A percentile compares a stretch with the other conserved stretches of the same genome.
Conservation (phyloP, 2,888 invertebrate species). For the Terebella lapidaria region DNA sequence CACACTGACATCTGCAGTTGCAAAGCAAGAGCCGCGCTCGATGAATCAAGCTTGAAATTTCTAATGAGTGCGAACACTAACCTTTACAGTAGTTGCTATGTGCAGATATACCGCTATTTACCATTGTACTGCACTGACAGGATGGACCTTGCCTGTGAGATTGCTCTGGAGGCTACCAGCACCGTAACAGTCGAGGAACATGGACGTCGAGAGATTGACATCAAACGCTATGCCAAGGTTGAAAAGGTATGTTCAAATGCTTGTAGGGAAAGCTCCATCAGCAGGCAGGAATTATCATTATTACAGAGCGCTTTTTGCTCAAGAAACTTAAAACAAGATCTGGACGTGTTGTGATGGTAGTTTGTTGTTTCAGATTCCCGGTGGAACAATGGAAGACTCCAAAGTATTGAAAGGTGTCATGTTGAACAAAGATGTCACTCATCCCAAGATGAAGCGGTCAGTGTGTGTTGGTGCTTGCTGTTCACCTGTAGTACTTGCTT, state of each 20-base stretch:
- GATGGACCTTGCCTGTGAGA: slow-evolving; percentile 87
- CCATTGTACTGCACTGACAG: no score
- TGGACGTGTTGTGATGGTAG: no score
- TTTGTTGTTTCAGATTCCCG: slow-evolving; percentile 89
- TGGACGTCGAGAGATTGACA: slow-evolving; percentile 90
- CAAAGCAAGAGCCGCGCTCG: no score
- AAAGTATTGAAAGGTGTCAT: slow-evolving; percentile 89
- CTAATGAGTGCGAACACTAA: no score
- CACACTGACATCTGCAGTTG: no score
- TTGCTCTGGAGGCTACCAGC: slow-evolving; percentile 89
- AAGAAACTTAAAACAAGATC: no score
- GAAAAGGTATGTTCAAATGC: slow-evolving; percentile 56
- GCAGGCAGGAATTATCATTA: no score
- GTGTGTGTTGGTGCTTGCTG: background rate
- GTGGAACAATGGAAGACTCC: slow-evolving; percentile 91
- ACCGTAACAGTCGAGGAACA: slow-evolving; percentile 79
- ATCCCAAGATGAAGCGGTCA: slow-evolving; percentile 86
- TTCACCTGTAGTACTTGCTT: no score
- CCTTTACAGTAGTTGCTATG: no score
- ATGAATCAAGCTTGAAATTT: no score
- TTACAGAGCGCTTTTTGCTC: no score
- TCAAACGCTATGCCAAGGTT: slow-evolving; percentile 94
- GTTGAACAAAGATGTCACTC: slow-evolving; percentile 98
- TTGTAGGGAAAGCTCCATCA: background rate
- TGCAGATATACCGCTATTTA: no score